Evolutionary conservation across 2,113 vertebrate genomes (phyloP), one percentile per base, ranked within the genome.

Genomic region (Pteronura brasiliensis): DNA sequence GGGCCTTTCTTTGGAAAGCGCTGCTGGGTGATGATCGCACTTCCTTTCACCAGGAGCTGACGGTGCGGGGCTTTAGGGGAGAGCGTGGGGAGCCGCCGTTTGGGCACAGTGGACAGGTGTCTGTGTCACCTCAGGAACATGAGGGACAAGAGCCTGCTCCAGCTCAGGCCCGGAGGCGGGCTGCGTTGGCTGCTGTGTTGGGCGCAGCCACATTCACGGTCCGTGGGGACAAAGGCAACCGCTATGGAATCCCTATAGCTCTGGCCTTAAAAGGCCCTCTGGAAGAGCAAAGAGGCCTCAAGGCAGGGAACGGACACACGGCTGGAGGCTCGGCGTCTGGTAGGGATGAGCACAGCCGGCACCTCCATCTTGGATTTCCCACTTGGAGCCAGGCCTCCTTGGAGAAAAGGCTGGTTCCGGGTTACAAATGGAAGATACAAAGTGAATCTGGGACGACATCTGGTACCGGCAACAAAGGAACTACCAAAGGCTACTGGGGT

Each of bases 61-160:
- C 31, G 5, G 15, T 8, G 12, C 17, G 57, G 25, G 34, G 36
- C 12, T 69, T 39, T 11, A n/a, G 59, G 11, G 34, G 44, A 23
- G 0, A 1, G 4, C 7, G 1, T 21, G 63, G 82, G 49, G 42
- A 39, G 25, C 39, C 2, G 6, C 52, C 42, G 6, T 7, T 6
- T 49, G 42, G 27, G 34, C n/a, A 34, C 55, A 21, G 10, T 2
- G 29, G 42, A 20, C 65, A 21, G 44, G 23, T 10, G 1, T 36
- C 11, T 14, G 36, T 10, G 13, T 47, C 67, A n/a, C 57, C 42
- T 21, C 2, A 3, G 69, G 21, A n/a, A 23, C 15, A 6, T 15
- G 76, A 61, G 23, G 61, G 25, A 34, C 4, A 2, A 25, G 88
- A 36, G 47, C 29, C 87, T 42, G 27, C 52, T 57, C 47, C 79